Evolutionary conservation across 2,113 vertebrate species (phyloP), one percentile per base, ranked within the genome.

Genomic region (Cisticola juncidis): DNA sequence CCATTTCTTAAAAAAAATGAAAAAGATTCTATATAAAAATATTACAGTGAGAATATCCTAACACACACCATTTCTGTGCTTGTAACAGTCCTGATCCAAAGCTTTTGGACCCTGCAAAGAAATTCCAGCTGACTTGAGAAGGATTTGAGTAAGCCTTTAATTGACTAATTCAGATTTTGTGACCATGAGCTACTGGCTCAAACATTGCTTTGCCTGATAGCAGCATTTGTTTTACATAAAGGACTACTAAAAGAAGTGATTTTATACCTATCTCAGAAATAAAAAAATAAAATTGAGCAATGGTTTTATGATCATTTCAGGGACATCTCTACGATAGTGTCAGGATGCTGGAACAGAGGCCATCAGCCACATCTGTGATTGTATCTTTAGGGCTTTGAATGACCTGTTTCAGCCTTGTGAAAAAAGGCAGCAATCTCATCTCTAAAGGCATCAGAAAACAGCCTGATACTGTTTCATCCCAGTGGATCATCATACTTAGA

Each of bases 91-190:
- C 25, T 74, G 69, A 81, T 74, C 51, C 44, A 68, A 60, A 93
- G 60, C 51, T 74, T 5, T 9, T 71, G 79, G 86, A 60, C 40
- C 40, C 71, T 2, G 1, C 57, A 88, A 92, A 74, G 92, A 86
- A 83, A 81, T 56, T 94, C 88, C 81, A 53, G n/a, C 54, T 77
- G 94, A 90, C 68, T 68, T 35, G 28, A 92, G 56, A 78, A 23
- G 81, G 90, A 94, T 96, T 96, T 88, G 51, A 36, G 45, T 94
- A 96, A 96, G 90, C 76, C 48, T 83, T 94, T 94, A 94, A 96
- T 96, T 95, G 64, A 45, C 65, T 97, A 86, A 92, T 92, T 94
- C 76, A 79, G 86, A 68, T 90, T 81, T 92, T 96, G 82, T 69
- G 45, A 25, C 86, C 60, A 86, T 0, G 0, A 93, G 80, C 60